A percentile compares a stretch with the other conserved stretches of the same genome.
Evolutionary conservation across 2,888 invertebrate species (phyloP).

Genomic region (Spodoptera littoralis): DNA sequence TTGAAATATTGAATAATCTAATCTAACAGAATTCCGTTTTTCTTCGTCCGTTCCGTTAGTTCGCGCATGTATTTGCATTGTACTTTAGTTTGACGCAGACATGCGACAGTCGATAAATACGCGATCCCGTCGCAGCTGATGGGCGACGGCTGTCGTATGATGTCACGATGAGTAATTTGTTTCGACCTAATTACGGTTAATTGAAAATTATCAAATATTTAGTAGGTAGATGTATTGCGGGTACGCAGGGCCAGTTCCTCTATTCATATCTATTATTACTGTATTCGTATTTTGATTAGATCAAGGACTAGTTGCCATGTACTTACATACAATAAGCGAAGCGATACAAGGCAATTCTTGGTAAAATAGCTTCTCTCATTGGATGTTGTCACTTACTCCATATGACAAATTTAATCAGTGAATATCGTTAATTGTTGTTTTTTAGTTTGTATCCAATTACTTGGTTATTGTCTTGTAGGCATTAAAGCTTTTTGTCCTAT

Average conservation of each 20-base stretch:
- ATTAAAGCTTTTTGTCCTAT: too few relatives aligned
- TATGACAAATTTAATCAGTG: not conserved
- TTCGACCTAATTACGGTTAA: conserved; percentile 36
- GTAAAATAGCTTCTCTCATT: conserved; percentile 14
- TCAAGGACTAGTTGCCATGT: conserved; percentile 41
- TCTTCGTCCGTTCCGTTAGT: not conserved
- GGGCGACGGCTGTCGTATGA: conserved; percentile 58
- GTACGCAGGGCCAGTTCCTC: conserved; percentile 2
- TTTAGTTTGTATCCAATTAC: too few relatives aligned
- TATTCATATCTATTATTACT: not conserved
- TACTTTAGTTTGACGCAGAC: conserved; percentile 9
- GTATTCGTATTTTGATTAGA: conserved; percentile 16
- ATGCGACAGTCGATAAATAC: conserved; percentile 6
- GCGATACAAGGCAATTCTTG: not conserved
- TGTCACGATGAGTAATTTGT: conserved; percentile 66
- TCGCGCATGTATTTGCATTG: conserved; percentile 6
- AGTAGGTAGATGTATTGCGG: conserved; percentile 4
- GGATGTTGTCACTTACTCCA: too few relatives aligned
- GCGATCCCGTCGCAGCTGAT: conserved; percentile 44
- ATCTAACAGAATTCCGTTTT: not conserved
- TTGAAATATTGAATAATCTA: too few relatives aligned
- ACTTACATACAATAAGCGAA: not conserved
- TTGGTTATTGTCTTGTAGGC: too few relatives aligned
- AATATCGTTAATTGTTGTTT: too few relatives aligned
- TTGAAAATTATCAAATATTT: conserved; percentile 2